A percentile compares a stretch with the other conserved stretches of the same genome.
Evolutionary conservation across 2,888 invertebrate genomes (phyloP).

Genomic region (Synergus itoensis): DNA sequence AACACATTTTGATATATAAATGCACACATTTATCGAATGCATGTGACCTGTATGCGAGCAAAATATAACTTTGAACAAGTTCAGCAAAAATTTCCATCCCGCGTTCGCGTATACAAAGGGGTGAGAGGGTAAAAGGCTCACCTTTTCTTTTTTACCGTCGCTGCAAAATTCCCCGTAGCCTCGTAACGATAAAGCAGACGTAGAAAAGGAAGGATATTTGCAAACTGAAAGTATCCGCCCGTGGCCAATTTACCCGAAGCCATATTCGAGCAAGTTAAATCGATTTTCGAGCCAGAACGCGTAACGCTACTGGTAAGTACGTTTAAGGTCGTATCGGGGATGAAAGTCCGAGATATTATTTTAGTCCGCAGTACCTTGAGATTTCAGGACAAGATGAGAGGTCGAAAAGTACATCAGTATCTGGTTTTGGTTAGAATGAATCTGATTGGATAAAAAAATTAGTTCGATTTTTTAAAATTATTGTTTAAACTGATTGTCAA

Average conservation of each 20-base stretch:
- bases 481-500: too few relatives aligned
- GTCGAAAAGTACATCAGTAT: background rate
- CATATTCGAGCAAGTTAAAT: conserved; percentile 38
- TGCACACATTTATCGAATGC: background rate
- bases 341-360: background rate
- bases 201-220: conserved; percentile 42
- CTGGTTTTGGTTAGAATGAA: too few relatives aligned
- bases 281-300: conserved; percentile 29
- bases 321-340: conserved; percentile 3
- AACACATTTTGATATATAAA: background rate
- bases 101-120: conserved; percentile 26
- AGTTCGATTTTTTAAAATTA: too few relatives aligned
- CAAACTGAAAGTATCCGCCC: conserved; percentile 39
- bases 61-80: conserved; percentile 34
- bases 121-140: background rate
- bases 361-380: background rate
- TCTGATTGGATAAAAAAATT: too few relatives aligned
- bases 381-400: background rate
- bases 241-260: conserved; percentile 41
- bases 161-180: conserved; percentile 37
- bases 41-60: background rate
- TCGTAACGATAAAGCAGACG: conserved; percentile 40
- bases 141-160: conserved; percentile 27
- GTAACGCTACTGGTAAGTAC: conserved; percentile 1
- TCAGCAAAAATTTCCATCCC: conserved; percentile 32